A percentile compares a stretch with the other conserved stretches of the same genome.
Conservation (phyloP, 2,797 vertebrate species). For the Salarias fasciatus region DNA sequence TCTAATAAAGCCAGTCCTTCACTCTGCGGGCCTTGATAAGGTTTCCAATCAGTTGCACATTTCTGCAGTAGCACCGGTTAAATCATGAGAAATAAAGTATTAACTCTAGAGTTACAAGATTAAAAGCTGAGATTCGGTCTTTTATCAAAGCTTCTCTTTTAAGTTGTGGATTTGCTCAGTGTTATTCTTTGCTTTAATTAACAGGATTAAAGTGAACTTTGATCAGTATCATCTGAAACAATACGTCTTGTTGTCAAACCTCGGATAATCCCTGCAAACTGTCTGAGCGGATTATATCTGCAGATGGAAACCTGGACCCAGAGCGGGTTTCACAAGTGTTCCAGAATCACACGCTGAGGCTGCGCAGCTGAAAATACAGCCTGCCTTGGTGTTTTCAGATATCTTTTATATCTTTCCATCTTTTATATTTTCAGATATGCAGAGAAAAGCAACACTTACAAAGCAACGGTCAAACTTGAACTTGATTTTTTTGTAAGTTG, state of each 20-base stretch:
- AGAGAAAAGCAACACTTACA: no score
- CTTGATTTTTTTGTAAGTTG: no score
- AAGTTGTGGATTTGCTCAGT: constrained; percentile 19
- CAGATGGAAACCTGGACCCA: constrained; percentile 7
- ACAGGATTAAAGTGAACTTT: constrained; percentile 61
- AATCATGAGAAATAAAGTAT: constrained; percentile 7
- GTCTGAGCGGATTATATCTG: constrained; percentile 35
- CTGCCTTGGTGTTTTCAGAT: no score
- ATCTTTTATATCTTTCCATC: no score
- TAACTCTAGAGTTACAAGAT: constrained; percentile 12
- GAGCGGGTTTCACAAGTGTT: constrained; percentile 28
- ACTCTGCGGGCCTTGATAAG: constrained; percentile 49
- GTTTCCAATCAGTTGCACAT: constrained; percentile 44
- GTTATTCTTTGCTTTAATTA: constrained; percentile 63
- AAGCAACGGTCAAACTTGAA: no score
- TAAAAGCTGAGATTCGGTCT: constrained; percentile 13
- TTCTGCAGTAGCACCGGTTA: constrained; percentile 9
- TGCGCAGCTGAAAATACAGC: constrained; percentile 22
- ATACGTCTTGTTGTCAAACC: constrained; percentile 45
- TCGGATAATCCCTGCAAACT: constrained; percentile 42
- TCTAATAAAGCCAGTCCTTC: constrained; percentile 44
- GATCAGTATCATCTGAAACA: constrained; percentile 55
- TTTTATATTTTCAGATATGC: no score
- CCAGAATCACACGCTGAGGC: constrained; percentile 43
- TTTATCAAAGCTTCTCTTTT: constrained; percentile 30